Evolutionary conservation across 2,888 invertebrate species (phyloP).

Genomic region (Dendrolimus houi): DNA sequence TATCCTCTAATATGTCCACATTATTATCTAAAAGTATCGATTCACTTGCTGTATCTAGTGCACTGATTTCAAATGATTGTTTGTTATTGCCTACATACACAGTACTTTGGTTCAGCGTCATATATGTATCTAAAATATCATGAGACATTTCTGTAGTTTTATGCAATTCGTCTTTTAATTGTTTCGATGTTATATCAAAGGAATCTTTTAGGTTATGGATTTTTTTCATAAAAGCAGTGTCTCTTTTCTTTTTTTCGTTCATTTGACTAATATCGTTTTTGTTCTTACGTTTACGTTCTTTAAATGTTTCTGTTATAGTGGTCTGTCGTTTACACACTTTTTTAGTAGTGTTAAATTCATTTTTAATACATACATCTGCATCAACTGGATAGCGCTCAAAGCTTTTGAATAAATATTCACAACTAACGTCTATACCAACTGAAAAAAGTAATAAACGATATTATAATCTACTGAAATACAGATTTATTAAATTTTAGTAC

Average conservation of each 20-base stretch:
- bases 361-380: neutral
- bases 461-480: too few relatives aligned
- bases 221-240: conserved; percentile 38
- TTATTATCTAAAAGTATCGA: conserved; percentile 6
- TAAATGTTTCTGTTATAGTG: conserved; percentile 34
- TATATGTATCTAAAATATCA: conserved; percentile 16
- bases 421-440: conserved; percentile 72
- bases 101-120: conserved; percentile 2
- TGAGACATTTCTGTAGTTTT: conserved; percentile 21
- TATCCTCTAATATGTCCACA: conserved; percentile 13
- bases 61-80: neutral
- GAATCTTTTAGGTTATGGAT: conserved; percentile 43
- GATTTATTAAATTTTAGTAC: too few relatives aligned
- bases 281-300: conserved; percentile 47
- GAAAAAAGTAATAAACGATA: conserved; percentile 19
- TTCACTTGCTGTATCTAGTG: conserved; percentile 1
- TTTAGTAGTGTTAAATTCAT: conserved; percentile 9
- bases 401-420: conserved; percentile 46
- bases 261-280: conserved; percentile 26
- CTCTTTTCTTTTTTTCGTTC: conserved; percentile 56
- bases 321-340: conserved; percentile 24
- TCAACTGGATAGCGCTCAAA: conserved; percentile 9
- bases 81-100: neutral
- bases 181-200: conserved; percentile 34
- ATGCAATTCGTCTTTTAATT: conserved; percentile 25